These are phyloP conservation scores for Limnephilus auricula DNA, from an alignment of 2,888 invertebrate genomes.

Conservation along the genomic window DNA sequence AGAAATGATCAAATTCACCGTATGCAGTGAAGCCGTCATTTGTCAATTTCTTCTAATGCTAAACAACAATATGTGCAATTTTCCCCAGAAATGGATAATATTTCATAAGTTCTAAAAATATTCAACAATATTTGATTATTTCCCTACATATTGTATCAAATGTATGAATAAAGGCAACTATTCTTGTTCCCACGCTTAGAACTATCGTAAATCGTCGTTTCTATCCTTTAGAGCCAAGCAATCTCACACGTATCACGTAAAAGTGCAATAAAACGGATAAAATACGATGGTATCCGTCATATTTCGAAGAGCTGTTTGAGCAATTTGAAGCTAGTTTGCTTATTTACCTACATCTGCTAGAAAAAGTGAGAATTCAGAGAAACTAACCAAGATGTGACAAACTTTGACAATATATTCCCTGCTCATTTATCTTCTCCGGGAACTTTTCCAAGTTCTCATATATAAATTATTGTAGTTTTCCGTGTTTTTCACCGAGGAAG, in stretches of 20 bases:
- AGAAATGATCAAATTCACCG: too few species aligned
- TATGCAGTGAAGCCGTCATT: too few species aligned
- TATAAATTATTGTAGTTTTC: neutral
- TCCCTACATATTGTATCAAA: neutral
- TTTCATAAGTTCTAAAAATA: neutral
- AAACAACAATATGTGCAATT: too few species aligned
- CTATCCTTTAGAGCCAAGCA: neutral
- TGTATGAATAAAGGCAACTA: neutral
- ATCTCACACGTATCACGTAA: neutral
- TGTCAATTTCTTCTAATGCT: too few species aligned
- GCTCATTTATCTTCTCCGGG: neutral
- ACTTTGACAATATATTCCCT: neutral
- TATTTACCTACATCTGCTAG: neutral
- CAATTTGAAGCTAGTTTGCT: neutral
- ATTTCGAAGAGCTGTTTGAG: neutral
- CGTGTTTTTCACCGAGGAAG: neutral
- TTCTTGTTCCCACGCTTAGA: neutral
- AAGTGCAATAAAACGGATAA: neutral
- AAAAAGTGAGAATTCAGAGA: neutral
- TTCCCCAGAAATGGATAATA: too few species aligned
- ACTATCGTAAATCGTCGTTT: neutral
- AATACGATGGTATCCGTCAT: neutral
- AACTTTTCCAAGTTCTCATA: neutral
- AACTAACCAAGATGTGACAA: neutral
- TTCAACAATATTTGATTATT: neutral